Evolutionary conservation across 2,797 vertebrate species (phyloP).

Genomic region (Sebastes cheni): DNA sequence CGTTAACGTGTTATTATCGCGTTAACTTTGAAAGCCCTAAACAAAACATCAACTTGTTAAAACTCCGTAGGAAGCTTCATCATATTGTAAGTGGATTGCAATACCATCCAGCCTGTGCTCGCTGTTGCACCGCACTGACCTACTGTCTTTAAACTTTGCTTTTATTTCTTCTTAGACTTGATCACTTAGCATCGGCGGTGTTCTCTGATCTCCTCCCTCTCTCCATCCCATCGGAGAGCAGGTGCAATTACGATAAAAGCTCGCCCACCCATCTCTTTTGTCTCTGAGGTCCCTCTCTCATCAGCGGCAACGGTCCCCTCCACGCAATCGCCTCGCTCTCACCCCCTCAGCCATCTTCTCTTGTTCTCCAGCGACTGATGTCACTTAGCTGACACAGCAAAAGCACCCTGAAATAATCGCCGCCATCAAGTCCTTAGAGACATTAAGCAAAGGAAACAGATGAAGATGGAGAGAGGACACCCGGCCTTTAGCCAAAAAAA

Average conservation of each 20-base stretch:
- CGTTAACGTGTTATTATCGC: too few relatives aligned
- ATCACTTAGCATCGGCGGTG: constrained; percentile 35
- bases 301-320: constrained; percentile 1
- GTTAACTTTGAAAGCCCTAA: too few relatives aligned
- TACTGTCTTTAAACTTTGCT: constrained; percentile 35
- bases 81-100: too few relatives aligned
- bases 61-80: not conserved
- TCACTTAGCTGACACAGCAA: constrained; percentile 81
- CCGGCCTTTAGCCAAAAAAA: constrained; percentile 60
- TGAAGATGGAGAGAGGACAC: constrained; percentile 41
- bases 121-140: not conserved
- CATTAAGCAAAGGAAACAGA: constrained; percentile 41
- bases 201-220: constrained; percentile 33
- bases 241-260: constrained; percentile 82
- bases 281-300: constrained; percentile 26
- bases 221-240: constrained; percentile 30
- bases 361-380: constrained; percentile 68
- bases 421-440: constrained; percentile 57
- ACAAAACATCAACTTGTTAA: not conserved
- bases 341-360: constrained; percentile 13
- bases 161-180: constrained; percentile 42
- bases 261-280: constrained; percentile 45
- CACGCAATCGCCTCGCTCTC: constrained; percentile 37
- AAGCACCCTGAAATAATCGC: constrained; percentile 37
- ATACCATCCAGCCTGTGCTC: not conserved